These are phyloP conservation scores for Takifugu flavidus DNA, from an alignment of 2,113 vertebrate species.

Conservation along the genomic window DNA sequence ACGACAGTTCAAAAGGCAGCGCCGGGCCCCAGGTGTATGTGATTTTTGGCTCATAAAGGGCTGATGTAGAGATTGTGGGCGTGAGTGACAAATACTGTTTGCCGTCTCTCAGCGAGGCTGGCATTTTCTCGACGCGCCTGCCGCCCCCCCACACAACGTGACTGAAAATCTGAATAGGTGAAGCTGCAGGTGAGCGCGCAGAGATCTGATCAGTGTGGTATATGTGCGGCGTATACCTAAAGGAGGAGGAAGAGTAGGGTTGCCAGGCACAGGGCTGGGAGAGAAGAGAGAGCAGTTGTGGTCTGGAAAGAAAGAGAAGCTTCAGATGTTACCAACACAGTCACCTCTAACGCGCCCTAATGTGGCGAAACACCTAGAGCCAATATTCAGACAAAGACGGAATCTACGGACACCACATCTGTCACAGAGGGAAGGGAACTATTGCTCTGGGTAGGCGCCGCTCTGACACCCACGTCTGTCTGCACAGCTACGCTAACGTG, in stretches of 20 bases:
- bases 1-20: slow-evolving; percentile 58
- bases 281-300: slow-evolving; percentile 64
- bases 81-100: slow-evolving; percentile 48
- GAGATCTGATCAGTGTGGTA: slow-evolving; percentile 10
- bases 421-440: slow-evolving; percentile 10
- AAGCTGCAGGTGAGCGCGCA: slow-evolving; percentile 35
- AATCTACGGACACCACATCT: not conserved
- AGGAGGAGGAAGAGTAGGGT: slow-evolving; percentile 46
- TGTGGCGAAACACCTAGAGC: not conserved
- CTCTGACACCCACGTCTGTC: slow-evolving; percentile 36
- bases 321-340: slow-evolving; percentile 36
- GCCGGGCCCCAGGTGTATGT: slow-evolving; percentile 52
- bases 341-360: slow-evolving; percentile 15
- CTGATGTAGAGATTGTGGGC: slow-evolving; percentile 46
- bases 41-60: slow-evolving; percentile 54
- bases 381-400: not conserved
- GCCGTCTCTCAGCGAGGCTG: slow-evolving; percentile 42
- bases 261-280: slow-evolving; percentile 57
- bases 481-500: slow-evolving; percentile 28
- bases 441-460: slow-evolving; percentile 16
- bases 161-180: slow-evolving; percentile 39
- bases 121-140: slow-evolving; percentile 25
- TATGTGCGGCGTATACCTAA: slow-evolving; percentile 48
- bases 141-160: not conserved
- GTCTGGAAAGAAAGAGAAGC: slow-evolving; percentile 74